phyloP scores from a whole-genome alignment of 1,140 invertebrate genomes.

The Drosophila littoralis region DNA sequence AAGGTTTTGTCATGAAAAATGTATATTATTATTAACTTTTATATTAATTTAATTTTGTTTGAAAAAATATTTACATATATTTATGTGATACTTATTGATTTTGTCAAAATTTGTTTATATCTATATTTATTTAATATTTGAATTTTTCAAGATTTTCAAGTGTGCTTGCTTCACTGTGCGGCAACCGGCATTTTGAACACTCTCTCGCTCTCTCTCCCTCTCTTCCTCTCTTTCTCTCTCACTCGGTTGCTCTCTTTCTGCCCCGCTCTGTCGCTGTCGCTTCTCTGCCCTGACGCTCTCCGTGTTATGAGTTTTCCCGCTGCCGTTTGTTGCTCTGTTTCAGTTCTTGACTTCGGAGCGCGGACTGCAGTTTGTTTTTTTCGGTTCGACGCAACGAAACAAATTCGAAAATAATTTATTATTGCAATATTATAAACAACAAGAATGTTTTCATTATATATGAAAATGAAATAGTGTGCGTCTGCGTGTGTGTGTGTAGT shows the following conservation, averaged over 20 bases:
- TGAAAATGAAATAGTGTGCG: not conserved
- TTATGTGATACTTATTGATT: no score
- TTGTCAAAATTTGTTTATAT: no score
- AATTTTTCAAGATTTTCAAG: no score
- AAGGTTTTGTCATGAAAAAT: no score
- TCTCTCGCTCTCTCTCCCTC: conserved; percentile 11
- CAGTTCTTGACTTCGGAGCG: conserved; percentile 53
- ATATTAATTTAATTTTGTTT: no score
- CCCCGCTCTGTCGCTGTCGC: not conserved
- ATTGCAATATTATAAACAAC: conserved; percentile 12
- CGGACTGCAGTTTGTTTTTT: conserved; percentile 47
- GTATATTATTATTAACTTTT: no score
- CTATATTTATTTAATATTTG: no score
- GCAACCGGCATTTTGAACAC: conserved; percentile 31
- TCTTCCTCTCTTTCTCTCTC: not conserved
- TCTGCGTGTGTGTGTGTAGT: not conserved
- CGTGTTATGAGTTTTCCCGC: conserved; percentile 56
- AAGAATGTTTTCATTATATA: conserved; percentile 15
- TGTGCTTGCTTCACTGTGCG: conserved; percentile 13
- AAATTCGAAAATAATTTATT: not conserved
- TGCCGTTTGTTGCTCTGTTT: conserved; percentile 45
- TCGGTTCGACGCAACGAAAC: conserved; percentile 18
- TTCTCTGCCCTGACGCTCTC: conserved; percentile 1
- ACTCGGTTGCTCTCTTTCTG: not conserved
- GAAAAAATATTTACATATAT: no score